Conservation (phyloP, 2,797 vertebrate species). For the Diplodus puntazzo region DNA sequence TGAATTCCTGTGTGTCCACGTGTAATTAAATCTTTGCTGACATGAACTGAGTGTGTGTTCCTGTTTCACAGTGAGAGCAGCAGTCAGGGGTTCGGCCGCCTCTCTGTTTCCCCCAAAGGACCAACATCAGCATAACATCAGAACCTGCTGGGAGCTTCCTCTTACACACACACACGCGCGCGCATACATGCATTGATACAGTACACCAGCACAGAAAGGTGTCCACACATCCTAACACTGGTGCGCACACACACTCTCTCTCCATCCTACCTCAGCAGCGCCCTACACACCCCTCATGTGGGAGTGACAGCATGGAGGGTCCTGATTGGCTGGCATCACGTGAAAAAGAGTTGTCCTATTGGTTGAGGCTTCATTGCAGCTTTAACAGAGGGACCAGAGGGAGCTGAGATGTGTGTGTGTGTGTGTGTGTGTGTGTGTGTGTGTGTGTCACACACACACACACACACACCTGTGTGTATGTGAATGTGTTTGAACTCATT, state of each 20-base stretch:
- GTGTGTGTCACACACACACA: neutral
- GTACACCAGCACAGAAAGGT: slow-evolving; percentile 25
- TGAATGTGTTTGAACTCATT: slow-evolving; percentile 51
- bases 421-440: slow-evolving; percentile 11
- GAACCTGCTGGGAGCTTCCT: slow-evolving; percentile 61
- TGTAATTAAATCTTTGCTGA: slow-evolving; percentile 83
- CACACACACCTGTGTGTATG: neutral
- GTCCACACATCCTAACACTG: slow-evolving; percentile 34
- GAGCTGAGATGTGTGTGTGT: slow-evolving; percentile 12
- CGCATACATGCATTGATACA: neutral
- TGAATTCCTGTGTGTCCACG: slow-evolving; percentile 66
- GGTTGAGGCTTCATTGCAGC: slow-evolving; percentile 47
- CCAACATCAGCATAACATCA: slow-evolving; percentile 77
- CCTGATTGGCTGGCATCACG: slow-evolving; percentile 66
- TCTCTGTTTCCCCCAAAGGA: slow-evolving; percentile 65
- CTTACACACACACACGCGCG: slow-evolving; percentile 31
- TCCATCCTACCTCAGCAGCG: slow-evolving; percentile 52
- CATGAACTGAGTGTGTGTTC: slow-evolving; percentile 71
- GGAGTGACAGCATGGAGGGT: slow-evolving; percentile 70
- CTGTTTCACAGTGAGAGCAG: slow-evolving; percentile 71
- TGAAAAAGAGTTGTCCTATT: slow-evolving; percentile 49
- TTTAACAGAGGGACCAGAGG: slow-evolving; percentile 27
- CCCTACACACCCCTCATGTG: slow-evolving; percentile 61
- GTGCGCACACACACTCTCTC: slow-evolving; percentile 13
- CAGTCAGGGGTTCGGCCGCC: slow-evolving; percentile 61